Evolutionary conservation across 2,888 invertebrate species (phyloP).

Genomic region (Polydrusus tereticollis): DNA sequence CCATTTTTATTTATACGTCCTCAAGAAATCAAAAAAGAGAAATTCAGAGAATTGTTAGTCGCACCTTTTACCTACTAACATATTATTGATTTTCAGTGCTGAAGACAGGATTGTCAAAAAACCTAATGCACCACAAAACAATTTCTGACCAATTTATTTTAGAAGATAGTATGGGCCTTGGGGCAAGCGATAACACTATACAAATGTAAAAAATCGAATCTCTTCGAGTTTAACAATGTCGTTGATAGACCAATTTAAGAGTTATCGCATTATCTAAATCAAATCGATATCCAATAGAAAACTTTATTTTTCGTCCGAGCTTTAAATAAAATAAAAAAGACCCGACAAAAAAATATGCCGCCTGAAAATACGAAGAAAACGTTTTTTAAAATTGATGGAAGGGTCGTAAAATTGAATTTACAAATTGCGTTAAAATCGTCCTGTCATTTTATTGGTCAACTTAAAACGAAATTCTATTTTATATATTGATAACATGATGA

Average conservation of each 20-base stretch:
- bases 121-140: neutral
- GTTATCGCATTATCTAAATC: constrained; percentile 37
- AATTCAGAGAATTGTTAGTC: no score
- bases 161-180: neutral
- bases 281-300: constrained; percentile 38
- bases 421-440: constrained; percentile 36
- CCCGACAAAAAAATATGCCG: constrained; percentile 32
- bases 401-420: constrained; percentile 36
- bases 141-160: constrained; percentile 9
- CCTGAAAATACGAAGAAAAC: constrained; percentile 26
- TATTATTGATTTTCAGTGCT: neutral
- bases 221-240: constrained; percentile 29
- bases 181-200: constrained; percentile 20
- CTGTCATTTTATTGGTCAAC: constrained; percentile 37
- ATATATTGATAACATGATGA: constrained; percentile 21
- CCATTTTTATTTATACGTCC: constrained; percentile 1
- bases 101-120: neutral
- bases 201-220: constrained; percentile 35
- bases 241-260: constrained; percentile 32
- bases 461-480: constrained; percentile 17
- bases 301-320: constrained; percentile 29
- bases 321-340: constrained; percentile 35
- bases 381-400: constrained; percentile 35
- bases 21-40: no score
- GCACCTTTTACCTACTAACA: no score